Evolutionary conservation across 2,797 vertebrate genomes (phyloP).

Genomic region (Cossypha polioptera): DNA sequence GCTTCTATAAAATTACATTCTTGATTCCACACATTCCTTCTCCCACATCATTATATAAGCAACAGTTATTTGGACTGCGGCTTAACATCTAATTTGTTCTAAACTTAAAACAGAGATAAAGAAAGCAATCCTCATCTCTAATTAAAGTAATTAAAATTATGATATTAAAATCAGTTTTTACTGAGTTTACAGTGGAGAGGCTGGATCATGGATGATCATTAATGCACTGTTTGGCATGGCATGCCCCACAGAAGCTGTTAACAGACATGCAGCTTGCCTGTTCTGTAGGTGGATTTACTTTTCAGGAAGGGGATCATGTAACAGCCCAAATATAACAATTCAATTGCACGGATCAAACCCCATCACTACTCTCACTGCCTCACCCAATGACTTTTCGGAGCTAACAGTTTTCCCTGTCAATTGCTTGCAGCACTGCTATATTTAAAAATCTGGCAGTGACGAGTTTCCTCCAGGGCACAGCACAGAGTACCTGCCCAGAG

Average conservation of each 20-base stretch:
- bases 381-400: neutral
- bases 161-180: neutral
- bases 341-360: neutral
- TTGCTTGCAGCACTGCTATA: neutral
- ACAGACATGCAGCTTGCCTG: neutral
- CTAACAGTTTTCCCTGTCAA: neutral
- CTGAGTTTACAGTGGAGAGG: neutral
- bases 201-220: neutral
- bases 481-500: neutral
- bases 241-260: neutral
- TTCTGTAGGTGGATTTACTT: neutral
- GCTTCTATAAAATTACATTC: neutral
- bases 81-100: neutral
- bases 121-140: neutral
- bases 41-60: neutral
- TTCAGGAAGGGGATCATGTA: neutral
- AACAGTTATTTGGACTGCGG: neutral
- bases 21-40: neutral
- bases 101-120: neutral
- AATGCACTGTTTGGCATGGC: neutral
- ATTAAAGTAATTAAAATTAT: neutral
- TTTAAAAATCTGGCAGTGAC: neutral
- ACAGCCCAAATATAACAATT: neutral
- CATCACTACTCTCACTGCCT: neutral
- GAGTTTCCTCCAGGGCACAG: neutral